Evolutionary conservation across 2,113 vertebrate genomes (phyloP).

Genomic region (Ageneiosus marmoratus): DNA sequence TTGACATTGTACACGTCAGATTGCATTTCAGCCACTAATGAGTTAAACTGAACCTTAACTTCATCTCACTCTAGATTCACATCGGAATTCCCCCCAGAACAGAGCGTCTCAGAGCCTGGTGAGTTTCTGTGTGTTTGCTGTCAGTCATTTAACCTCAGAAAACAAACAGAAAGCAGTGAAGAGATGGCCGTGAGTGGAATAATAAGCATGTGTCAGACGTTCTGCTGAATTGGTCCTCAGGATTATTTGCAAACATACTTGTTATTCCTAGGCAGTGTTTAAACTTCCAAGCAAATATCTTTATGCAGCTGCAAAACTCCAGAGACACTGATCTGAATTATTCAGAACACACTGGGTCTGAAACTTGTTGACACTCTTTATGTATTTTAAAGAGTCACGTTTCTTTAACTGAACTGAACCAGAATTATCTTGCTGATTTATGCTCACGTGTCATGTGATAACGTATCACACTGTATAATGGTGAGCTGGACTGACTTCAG

Average conservation of each 20-base stretch:
- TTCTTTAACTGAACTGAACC: not conserved
- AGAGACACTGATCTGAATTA: conserved; percentile 10
- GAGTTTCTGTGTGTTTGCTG: conserved; percentile 6
- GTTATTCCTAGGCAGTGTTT: not conserved
- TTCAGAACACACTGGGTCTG: conserved; percentile 15
- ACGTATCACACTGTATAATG: not conserved
- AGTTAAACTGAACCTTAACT: not conserved
- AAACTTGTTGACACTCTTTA: conserved; percentile 6
- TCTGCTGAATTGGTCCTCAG: not conserved
- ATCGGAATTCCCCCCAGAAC: not conserved
- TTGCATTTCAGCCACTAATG: conserved; percentile 3
- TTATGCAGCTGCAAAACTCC: conserved; percentile 1
- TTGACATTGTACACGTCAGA: conserved; percentile 8
- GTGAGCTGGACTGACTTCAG: not conserved
- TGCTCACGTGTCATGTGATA: not conserved
- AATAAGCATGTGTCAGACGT: conserved; percentile 19
- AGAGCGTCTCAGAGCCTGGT: not conserved
- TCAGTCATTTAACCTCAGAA: conserved; percentile 42
- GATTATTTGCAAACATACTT: conserved; percentile 1
- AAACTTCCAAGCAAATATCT: conserved; percentile 17
- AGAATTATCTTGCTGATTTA: not conserved
- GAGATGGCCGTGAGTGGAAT: conserved; percentile 38
- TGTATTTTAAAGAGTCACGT: conserved; percentile 14
- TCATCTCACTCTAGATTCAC: not conserved
- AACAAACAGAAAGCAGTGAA: conserved; percentile 17